phyloP scores from a whole-genome alignment of 2,113 vertebrate genomes.

The Colaptes auratus region DNA sequence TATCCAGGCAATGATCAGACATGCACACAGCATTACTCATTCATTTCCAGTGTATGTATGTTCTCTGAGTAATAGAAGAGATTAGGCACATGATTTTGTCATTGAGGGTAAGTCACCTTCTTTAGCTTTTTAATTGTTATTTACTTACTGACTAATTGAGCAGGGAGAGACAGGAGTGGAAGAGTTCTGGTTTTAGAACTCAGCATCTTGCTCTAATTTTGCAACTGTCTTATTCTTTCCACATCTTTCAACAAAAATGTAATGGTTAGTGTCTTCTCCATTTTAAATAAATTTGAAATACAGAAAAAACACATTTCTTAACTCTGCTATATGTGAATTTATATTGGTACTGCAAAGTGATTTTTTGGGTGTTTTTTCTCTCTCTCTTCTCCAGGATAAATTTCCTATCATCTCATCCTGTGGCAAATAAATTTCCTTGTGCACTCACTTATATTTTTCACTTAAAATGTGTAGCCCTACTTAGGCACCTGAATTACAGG shows the following conservation, averaged over 20 bases:
- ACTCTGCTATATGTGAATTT: neutral
- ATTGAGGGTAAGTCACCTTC: neutral
- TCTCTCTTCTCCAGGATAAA: neutral
- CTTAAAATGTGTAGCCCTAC: neutral
- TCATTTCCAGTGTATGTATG: neutral
- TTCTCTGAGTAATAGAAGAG: neutral
- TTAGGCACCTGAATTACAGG: neutral
- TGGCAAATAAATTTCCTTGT: neutral
- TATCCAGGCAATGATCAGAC: neutral
- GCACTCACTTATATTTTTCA: neutral
- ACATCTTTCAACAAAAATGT: neutral
- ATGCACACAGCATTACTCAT: neutral
- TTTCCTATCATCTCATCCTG: neutral
- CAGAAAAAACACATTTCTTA: neutral
- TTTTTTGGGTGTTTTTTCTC: neutral
- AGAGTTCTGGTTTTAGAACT: neutral
- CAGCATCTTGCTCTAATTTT: neutral
- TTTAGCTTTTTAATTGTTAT: neutral
- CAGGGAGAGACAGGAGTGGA: neutral
- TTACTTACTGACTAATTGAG: neutral
- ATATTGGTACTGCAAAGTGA: neutral
- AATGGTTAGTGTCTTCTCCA: neutral
- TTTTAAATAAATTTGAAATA: neutral
- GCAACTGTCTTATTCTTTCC: neutral
- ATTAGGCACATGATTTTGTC: neutral